Percentiles rank a stretch among this genome's conserved stretches.
These are phyloP conservation scores for Caranx ignobilis DNA, from an alignment of 2,113 vertebrate species.

Conservation along the genomic window DNA sequence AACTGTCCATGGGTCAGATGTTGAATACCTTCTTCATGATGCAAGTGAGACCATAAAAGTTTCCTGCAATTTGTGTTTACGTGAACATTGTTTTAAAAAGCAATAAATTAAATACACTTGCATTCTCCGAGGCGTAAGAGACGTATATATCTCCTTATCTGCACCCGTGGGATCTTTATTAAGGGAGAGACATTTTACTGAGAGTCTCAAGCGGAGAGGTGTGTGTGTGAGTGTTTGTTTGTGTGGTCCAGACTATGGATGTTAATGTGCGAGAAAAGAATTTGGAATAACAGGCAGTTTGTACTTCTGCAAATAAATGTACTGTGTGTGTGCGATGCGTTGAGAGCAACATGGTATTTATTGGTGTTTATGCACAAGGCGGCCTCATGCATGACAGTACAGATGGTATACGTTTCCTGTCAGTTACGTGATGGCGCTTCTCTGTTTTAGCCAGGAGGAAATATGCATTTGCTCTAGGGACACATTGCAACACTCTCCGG, in stretches of 20 bases:
- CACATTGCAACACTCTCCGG: conserved; percentile 30
- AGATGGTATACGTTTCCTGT: conserved; percentile 77
- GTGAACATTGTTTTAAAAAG: conserved; percentile 69
- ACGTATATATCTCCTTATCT: conserved; percentile 49
- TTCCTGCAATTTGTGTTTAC: conserved; percentile 77
- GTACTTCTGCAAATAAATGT: conserved; percentile 15
- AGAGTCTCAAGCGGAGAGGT: background rate
- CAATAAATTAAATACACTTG: conserved; percentile 55
- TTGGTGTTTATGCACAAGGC: conserved; percentile 23
- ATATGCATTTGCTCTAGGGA: conserved; percentile 65
- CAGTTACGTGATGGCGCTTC: conserved; percentile 42
- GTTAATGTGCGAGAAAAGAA: background rate
- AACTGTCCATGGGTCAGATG: conserved; percentile 75
- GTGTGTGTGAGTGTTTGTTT: conserved; percentile 9
- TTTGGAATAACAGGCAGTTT: background rate
- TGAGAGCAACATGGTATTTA: conserved; percentile 30
- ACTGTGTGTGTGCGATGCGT: background rate
- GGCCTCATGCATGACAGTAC: conserved; percentile 49
- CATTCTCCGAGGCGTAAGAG: conserved; percentile 24
- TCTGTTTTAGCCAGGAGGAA: conserved; percentile 55
- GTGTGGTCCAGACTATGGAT: background rate
- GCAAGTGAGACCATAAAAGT: conserved; percentile 71
- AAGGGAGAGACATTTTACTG: conserved; percentile 17
- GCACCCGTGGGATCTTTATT: conserved; percentile 18
- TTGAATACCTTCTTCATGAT: conserved; percentile 80